phyloP scores from a whole-genome alignment of 2,888 invertebrate genomes.

The Stramonita haemastoma region DNA sequence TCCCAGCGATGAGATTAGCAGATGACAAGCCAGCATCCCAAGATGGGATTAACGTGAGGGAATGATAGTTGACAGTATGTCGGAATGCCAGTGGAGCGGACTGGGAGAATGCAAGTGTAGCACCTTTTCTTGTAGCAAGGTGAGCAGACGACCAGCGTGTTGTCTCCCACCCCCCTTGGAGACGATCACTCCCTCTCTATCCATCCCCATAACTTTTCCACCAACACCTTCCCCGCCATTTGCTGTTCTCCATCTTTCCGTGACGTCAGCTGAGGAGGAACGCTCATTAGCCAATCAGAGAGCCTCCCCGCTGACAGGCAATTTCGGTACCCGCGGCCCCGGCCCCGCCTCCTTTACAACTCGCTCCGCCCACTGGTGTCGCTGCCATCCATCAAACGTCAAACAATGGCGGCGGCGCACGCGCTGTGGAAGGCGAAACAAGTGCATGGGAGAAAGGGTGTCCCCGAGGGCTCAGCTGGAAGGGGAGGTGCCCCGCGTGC shows the following conservation, averaged over 20 bases:
- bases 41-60: background rate
- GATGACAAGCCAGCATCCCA: background rate
- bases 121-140: constrained; percentile 28
- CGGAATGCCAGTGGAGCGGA: background rate
- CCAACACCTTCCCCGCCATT: background rate
- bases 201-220: background rate
- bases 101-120: constrained; percentile 16
- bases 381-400: constrained; percentile 35
- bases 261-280: constrained; percentile 34
- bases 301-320: constrained; percentile 24
- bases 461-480: constrained; percentile 29
- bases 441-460: background rate
- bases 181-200: background rate
- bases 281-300: constrained; percentile 42
- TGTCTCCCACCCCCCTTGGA: background rate
- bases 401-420: constrained; percentile 24
- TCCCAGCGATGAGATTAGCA: background rate
- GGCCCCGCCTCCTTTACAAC: constrained; percentile 28
- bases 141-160: background rate
- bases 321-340: background rate
- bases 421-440: constrained; percentile 15
- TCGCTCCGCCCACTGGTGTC: constrained; percentile 38
- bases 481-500: background rate
- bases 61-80: background rate
- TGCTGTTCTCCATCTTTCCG: background rate